Percentiles rank a stretch among this genome's conserved stretches.
Conservation (phyloP, 2,888 invertebrate species). For the Agrotis exclamationis region DNA sequence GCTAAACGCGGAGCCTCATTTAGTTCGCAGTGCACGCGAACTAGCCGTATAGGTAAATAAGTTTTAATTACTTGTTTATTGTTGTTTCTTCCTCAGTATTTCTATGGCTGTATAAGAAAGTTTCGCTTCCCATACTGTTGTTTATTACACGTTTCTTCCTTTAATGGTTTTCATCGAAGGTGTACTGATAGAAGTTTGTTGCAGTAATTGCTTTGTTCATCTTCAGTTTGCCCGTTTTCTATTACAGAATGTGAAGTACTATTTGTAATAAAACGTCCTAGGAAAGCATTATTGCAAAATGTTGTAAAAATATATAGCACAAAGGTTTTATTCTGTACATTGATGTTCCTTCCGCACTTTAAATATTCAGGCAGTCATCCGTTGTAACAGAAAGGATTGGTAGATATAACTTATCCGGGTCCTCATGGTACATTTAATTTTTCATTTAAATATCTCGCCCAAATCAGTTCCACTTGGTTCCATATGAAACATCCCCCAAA, state of each 20-base stretch:
- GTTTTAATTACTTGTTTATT: conserved; percentile 82
- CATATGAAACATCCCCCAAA: conserved; percentile 31
- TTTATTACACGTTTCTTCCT: conserved; percentile 48
- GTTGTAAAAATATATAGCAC: background rate
- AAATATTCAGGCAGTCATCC: conserved; percentile 6
- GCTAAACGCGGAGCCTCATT: conserved; percentile 74
- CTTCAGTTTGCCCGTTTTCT: background rate
- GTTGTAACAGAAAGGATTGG: conserved; percentile 4
- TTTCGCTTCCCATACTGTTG: conserved; percentile 51
- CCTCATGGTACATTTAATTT: conserved; percentile 22
- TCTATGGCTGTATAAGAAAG: conserved; percentile 64
- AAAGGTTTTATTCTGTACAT: background rate
- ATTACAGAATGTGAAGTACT: conserved; percentile 7
- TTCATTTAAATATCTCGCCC: conserved; percentile 31
- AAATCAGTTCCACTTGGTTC: conserved; percentile 37
- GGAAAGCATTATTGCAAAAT: background rate
- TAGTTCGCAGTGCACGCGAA: conserved; percentile 79
- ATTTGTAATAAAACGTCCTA: background rate
- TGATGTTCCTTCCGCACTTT: background rate
- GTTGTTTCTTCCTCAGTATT: conserved; percentile 72
- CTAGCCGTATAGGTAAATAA: conserved; percentile 79
- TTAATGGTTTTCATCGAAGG: conserved; percentile 23
- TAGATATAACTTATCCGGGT: conserved; percentile 2
- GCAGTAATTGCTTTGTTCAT: conserved; percentile 19
- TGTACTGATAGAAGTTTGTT: conserved; percentile 28